Evolutionary conservation across 2,797 vertebrate genomes (phyloP).

Genomic region (Pempheris klunzingeri): DNA sequence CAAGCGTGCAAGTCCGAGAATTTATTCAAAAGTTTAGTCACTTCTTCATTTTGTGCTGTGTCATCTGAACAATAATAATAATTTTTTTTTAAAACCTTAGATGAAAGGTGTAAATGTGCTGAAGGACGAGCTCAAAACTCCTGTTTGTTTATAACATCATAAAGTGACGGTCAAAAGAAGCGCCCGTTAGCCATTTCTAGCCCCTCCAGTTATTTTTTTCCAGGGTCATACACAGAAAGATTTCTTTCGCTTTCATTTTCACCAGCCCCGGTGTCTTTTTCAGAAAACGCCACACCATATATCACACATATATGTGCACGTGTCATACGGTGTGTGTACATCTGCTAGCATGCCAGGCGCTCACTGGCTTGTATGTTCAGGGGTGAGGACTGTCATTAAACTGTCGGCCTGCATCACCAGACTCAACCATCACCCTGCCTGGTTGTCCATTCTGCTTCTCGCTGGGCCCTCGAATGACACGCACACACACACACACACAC

Average conservation of each 20-base stretch:
- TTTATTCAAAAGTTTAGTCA: constrained; percentile 6
- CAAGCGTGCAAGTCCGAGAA: constrained; percentile 33
- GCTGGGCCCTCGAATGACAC: constrained; percentile 37
- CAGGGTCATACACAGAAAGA: constrained; percentile 60
- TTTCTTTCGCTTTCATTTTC: constrained; percentile 71
- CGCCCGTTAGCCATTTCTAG: constrained; percentile 43
- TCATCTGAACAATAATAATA: constrained; percentile 15
- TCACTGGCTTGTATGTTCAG: constrained; percentile 72
- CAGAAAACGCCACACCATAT: constrained; percentile 61
- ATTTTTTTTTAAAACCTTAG: no score
- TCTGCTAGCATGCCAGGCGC: constrained; percentile 48
- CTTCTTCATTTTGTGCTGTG: constrained; percentile 14
- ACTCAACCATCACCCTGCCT: constrained; percentile 76
- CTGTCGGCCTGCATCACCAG: constrained; percentile 80
- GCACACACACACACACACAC: constrained; percentile 34
- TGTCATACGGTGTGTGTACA: constrained; percentile 70
- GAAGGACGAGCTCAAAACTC: constrained; percentile 17
- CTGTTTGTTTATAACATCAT: constrained; percentile 34
- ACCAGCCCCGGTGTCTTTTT: constrained; percentile 63
- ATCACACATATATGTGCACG: constrained; percentile 67
- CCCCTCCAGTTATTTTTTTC: constrained; percentile 41
- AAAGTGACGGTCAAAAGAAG: constrained; percentile 31
- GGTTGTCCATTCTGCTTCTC: constrained; percentile 67
- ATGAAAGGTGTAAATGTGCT: constrained; percentile 22
- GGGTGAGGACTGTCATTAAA: constrained; percentile 81